Evolutionary conservation across 2,113 vertebrate genomes (phyloP), one percentile per base, ranked within the genome.

Genomic region (Caranx melampygus): DNA sequence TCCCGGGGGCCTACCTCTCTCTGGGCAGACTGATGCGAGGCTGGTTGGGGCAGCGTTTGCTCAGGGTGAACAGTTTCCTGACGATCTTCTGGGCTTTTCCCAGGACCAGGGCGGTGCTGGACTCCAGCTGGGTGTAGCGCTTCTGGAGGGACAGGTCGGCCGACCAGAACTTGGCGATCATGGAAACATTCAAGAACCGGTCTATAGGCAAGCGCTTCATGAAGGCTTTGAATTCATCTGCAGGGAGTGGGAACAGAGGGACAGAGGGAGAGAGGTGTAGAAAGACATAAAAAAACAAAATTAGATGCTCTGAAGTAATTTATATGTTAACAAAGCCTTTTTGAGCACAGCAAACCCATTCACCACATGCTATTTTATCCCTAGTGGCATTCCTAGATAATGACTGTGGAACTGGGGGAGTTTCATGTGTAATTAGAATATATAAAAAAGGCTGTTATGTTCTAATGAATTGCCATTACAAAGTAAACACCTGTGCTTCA

Each of bases 181-280:
- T 90, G 0, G 98, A 96, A 79, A 95, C 92, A 87, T 99, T 99
- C 87, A 99, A 88, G 91, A 98, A 99, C 35, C 89, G 95, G 87
- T 99, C 97, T 0, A 89, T 91, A 0, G 98, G 98, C 42, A 99
- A 89, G 58, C 94, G 95, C 89, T 96, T 98, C 91, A 98, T 93
- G 81, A 99, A 94, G 68, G 94, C 81, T 93, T 98, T 98, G 88
- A 98, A 98, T 84, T 99, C 97, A 88, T 97, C 98, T 99, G 92
- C 33, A 75, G 34, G 40, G 52, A 77, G 45, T 52, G 40, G 40
- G 3, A 72, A 70, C 40, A 73, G 44, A 82, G 35, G 8, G 37
- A 37, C 8, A 81, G n/a, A 11, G 16, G 26, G 20, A n/a, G 7
- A 65, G 71, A 75, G 45, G 18, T 11, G 55, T 35, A 58, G 31